Percentiles rank a stretch among this genome's conserved stretches.
These are phyloP conservation scores for Selenia dentaria DNA, from an alignment of 2,888 invertebrate genomes.

Conservation along the genomic window DNA sequence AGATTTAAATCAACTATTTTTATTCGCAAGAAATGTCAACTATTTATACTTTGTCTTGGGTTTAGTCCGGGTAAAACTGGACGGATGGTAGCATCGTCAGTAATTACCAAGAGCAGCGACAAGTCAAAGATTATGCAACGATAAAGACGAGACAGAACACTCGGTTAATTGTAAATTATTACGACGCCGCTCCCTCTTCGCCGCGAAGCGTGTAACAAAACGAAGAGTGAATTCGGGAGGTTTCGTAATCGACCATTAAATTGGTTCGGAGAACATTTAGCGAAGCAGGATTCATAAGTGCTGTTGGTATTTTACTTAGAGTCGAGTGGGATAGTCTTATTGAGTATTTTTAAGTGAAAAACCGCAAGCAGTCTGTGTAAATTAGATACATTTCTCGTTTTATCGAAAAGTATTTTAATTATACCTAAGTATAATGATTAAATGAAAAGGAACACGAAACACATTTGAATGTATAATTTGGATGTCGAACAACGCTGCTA, in stretches of 20 bases:
- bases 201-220: conserved; percentile 1
- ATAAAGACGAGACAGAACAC: conserved; percentile 8
- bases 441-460: too few species aligned
- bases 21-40: too few species aligned
- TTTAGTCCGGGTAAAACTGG: not conserved
- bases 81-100: not conserved
- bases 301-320: not conserved
- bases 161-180: conserved; percentile 23
- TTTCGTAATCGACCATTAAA: conserved; percentile 8
- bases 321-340: too few species aligned
- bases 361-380: too few species aligned
- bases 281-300: not conserved
- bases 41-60: too few species aligned
- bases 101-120: conserved; percentile 20
- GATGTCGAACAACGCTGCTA: too few species aligned
- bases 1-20: too few species aligned
- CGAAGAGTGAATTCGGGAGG: conserved; percentile 6
- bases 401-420: too few species aligned
- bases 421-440: too few species aligned
- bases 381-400: too few species aligned
- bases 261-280: conserved; percentile 3
- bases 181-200: conserved; percentile 1
- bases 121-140: conserved; percentile 14
- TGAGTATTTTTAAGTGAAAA: too few species aligned
- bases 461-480: too few species aligned